Evolutionary conservation across 2,888 invertebrate genomes (phyloP).

Genomic region (Sarcophaga subvicina): DNA sequence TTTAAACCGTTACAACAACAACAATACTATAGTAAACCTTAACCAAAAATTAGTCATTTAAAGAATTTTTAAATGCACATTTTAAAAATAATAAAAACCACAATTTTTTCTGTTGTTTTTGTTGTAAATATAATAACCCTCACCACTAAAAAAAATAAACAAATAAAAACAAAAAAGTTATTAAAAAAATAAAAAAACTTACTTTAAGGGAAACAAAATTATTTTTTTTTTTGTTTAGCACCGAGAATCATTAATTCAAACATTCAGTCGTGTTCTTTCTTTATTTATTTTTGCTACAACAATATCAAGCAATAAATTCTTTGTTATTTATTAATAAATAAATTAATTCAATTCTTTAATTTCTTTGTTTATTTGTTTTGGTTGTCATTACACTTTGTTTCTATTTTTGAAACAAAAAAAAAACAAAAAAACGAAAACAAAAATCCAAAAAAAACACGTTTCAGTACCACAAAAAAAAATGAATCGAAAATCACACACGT

Average conservation of each 20-base stretch:
- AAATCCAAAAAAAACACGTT: neutral
- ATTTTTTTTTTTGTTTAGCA: too few relatives aligned
- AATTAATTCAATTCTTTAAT: too few relatives aligned
- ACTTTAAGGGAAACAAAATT: too few relatives aligned
- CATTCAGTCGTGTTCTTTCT: too few relatives aligned
- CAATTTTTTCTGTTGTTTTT: slow-evolving; percentile 7
- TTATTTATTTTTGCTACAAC: too few relatives aligned
- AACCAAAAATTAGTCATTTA: slow-evolving; percentile 50
- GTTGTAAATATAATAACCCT: slow-evolving; percentile 27
- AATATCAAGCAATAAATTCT: neutral
- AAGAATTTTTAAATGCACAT: slow-evolving; percentile 50
- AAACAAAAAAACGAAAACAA: neutral
- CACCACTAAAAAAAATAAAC: too few relatives aligned
- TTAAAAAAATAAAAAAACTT: too few relatives aligned
- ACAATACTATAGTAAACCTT: too few relatives aligned
- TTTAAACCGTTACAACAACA: too few relatives aligned
- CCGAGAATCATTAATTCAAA: too few relatives aligned
- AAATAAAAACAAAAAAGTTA: too few relatives aligned
- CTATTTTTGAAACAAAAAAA: neutral
- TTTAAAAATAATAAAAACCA: slow-evolving; percentile 42
- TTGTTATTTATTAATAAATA: neutral
- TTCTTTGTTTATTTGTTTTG: neutral
- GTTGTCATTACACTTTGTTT: neutral
- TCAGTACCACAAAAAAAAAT: neutral
- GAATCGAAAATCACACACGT: slow-evolving; percentile 39